These are phyloP conservation scores for Equus przewalskii DNA, from an alignment of 2,113 vertebrate species.

Conservation along the genomic window DNA sequence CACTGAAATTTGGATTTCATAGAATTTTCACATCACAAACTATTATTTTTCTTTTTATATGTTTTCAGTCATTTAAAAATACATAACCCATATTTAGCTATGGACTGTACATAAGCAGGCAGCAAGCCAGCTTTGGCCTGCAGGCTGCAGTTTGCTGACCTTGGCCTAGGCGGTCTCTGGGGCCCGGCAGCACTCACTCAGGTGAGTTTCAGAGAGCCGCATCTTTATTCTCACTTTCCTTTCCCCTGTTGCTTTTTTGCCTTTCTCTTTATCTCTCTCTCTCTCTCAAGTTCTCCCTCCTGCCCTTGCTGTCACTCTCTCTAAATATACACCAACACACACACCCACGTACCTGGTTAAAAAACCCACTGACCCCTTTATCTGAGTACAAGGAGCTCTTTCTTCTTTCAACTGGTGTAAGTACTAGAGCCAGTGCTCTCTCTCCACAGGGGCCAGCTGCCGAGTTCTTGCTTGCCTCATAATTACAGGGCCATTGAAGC, in stretches of 20 bases:
- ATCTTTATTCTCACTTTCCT: background rate
- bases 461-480: background rate
- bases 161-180: background rate
- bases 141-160: background rate
- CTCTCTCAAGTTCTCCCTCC: background rate
- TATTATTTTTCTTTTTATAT: slow-evolving; percentile 23
- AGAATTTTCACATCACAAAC: slow-evolving; percentile 9
- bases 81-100: background rate
- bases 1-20: slow-evolving; percentile 32
- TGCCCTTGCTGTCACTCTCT: background rate
- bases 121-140: background rate
- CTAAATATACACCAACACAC: background rate
- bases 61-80: slow-evolving; percentile 47
- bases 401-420: slow-evolving; percentile 24
- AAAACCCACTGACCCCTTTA: background rate
- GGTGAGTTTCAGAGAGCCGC: background rate
- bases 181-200: no score
- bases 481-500: slow-evolving; percentile 62
- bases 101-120: background rate
- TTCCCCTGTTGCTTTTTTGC: background rate
- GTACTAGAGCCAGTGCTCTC: background rate
- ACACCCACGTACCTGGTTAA: background rate
- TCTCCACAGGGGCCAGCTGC: background rate
- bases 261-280: background rate
- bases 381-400: slow-evolving; percentile 33